phyloP scores from a whole-genome alignment of 2,113 vertebrate species.

The Stictonetta naevosa region DNA sequence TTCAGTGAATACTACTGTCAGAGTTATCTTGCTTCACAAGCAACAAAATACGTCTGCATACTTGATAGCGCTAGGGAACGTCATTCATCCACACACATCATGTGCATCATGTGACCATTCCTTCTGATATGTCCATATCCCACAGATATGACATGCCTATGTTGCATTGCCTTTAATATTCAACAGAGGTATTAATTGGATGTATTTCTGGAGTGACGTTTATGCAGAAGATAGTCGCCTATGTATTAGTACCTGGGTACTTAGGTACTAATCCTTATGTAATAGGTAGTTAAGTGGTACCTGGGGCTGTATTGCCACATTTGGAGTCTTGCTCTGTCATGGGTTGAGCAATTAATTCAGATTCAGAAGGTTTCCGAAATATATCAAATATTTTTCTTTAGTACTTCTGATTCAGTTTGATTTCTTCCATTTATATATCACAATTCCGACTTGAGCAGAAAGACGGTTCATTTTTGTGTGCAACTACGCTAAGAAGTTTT shows the following conservation, averaged over 20 bases:
- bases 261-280: neutral
- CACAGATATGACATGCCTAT: neutral
- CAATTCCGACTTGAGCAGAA: neutral
- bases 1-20: neutral
- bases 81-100: neutral
- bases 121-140: neutral
- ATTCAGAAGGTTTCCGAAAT: neutral
- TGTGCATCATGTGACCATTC: neutral
- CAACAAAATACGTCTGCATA: neutral
- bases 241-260: neutral
- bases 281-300: neutral
- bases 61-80: neutral
- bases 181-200: neutral
- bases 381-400: neutral
- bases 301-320: fast-evolving
- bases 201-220: neutral
- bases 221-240: neutral
- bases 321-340: neutral
- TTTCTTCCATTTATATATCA: neutral
- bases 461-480: neutral
- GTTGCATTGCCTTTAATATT: neutral
- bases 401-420: neutral
- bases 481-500: neutral
- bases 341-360: neutral
- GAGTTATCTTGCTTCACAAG: neutral